Base-by-base conservation (phyloP, 2,888 invertebrate species). In the Cataglyphis rosenhaueri region DNA sequence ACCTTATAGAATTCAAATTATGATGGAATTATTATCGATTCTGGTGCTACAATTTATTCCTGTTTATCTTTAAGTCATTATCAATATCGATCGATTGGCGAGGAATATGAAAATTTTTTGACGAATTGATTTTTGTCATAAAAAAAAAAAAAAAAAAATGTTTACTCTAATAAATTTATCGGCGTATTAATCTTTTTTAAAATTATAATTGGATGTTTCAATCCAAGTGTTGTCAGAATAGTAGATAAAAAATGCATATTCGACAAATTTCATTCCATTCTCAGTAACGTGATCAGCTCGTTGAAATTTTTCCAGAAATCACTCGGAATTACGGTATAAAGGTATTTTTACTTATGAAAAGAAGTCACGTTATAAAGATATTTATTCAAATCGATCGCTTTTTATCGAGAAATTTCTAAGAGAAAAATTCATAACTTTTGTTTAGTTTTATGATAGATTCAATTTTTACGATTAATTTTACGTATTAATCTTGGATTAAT, bases 1-100 rank as follows among this genome's bases (percentile, higher is more conserved):
- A 44, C 10, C 35, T 21, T 18, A 32, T 18, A 32, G 59, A 44
- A 65, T 65, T 55, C 65, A 55, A 70, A 79, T 70, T 35, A 44
- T 25, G 25, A 68, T 78, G 32, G 25, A 25, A 25, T 25, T 25
- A 25, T 25, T 25, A 25, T 25, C 25, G 9, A 66, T 68, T 21
- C 18, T 12, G 6, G 52, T 18, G 5, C n/a, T 10, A 15, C 18
- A 6, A 12, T 64, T n/a, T 10, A 15, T 59, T 35, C 65, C 12
- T 32, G 15, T 35, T 44, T 15, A 35, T 29, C 18, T 48, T 15
- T 25, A 32, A 6, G 41, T 21, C 15, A 10, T 38, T n/a, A 10
- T 38, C 15, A 38, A n/a, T 38, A 55, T 18, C 52, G 29, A 38
- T 55, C 64, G 10, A 21, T 29, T 21, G 18, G 9, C n/a, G 5